Percentiles rank a stretch among this genome's conserved stretches.
phyloP scores from a whole-genome alignment of 2,888 invertebrate species.

The Gibbula magus region DNA sequence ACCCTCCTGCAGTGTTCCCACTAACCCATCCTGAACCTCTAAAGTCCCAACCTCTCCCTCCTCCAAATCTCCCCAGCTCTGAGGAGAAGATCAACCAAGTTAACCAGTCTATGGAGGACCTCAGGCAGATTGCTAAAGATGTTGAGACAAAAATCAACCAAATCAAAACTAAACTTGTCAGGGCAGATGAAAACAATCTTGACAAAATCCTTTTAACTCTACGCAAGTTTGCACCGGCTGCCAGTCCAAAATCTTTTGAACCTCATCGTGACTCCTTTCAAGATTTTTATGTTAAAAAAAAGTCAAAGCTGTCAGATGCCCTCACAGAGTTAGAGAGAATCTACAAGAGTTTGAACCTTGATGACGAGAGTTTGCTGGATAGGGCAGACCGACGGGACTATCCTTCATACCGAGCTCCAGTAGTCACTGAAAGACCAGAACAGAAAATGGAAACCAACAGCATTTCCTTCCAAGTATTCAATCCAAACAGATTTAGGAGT shows the following conservation, averaged over 20 bases:
- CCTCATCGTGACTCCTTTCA: slow-evolving; percentile 47
- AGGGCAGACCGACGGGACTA: slow-evolving; percentile 45
- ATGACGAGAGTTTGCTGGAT: slow-evolving; percentile 52
- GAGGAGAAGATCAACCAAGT: slow-evolving; percentile 38
- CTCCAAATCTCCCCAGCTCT: not conserved
- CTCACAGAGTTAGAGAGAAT: slow-evolving; percentile 69
- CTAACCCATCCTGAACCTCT: slow-evolving; percentile 16
- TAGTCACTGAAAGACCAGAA: slow-evolving; percentile 4
- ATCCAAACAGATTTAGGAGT: slow-evolving; percentile 29
- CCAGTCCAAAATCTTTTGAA: slow-evolving; percentile 51
- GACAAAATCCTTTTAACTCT: slow-evolving; percentile 64
- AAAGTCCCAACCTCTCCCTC: not conserved
- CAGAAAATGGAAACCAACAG: slow-evolving; percentile 34
- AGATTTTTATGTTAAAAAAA: slow-evolving; percentile 56
- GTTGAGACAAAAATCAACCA: slow-evolving; percentile 62
- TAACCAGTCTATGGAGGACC: slow-evolving; percentile 62
- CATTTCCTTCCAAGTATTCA: slow-evolving; percentile 26
- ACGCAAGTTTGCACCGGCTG: slow-evolving; percentile 60
- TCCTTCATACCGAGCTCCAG: slow-evolving; percentile 22
- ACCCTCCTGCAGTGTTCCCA: slow-evolving; percentile 11
- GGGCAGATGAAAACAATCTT: slow-evolving; percentile 62
- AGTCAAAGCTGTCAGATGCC: slow-evolving; percentile 66
- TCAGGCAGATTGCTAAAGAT: slow-evolving; percentile 62
- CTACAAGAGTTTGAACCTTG: slow-evolving; percentile 63
- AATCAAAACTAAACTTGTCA: slow-evolving; percentile 61